Conservation (phyloP, 2,888 invertebrate genomes). For the Pharmacophagus antenor region DNA sequence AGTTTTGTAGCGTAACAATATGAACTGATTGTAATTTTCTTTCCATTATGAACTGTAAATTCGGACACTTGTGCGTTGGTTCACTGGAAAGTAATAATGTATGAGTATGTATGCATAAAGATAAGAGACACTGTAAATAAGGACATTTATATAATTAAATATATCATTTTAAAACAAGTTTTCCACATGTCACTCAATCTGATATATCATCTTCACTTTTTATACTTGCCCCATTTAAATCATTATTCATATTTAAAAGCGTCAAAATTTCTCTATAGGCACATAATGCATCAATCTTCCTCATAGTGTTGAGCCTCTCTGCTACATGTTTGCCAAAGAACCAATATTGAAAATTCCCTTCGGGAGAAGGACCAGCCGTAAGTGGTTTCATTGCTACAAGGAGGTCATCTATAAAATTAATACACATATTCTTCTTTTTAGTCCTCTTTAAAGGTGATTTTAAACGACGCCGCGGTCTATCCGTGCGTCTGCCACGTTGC, state of each 20-base stretch:
- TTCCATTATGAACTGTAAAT: too few species aligned
- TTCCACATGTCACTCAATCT: background rate
- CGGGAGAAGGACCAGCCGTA: constrained; percentile 32
- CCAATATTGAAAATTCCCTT: constrained; percentile 49
- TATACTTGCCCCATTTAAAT: constrained; percentile 4
- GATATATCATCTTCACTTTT: constrained; percentile 20
- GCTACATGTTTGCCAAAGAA: constrained; percentile 67
- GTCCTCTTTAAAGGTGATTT: constrained; percentile 33
- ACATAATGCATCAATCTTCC: constrained; percentile 51
- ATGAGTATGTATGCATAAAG: too few species aligned
- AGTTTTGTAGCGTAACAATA: too few species aligned
- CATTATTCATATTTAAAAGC: constrained; percentile 40
- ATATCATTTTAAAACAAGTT: too few species aligned
- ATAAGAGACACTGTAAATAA: too few species aligned
- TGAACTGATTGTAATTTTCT: too few species aligned
- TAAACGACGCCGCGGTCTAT: constrained; percentile 51
- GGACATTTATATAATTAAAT: too few species aligned
- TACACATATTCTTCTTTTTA: constrained; percentile 48
- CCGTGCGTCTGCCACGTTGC: constrained; percentile 55
- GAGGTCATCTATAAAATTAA: constrained; percentile 56
- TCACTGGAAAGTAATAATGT: too few species aligned
- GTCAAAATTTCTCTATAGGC: constrained; percentile 56
- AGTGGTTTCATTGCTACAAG: constrained; percentile 59
- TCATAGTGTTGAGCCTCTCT: constrained; percentile 60
- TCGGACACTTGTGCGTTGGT: too few species aligned